These are phyloP conservation scores for Aythya baeri DNA, from an alignment of 2,113 vertebrate genomes.

Conservation along the genomic window DNA sequence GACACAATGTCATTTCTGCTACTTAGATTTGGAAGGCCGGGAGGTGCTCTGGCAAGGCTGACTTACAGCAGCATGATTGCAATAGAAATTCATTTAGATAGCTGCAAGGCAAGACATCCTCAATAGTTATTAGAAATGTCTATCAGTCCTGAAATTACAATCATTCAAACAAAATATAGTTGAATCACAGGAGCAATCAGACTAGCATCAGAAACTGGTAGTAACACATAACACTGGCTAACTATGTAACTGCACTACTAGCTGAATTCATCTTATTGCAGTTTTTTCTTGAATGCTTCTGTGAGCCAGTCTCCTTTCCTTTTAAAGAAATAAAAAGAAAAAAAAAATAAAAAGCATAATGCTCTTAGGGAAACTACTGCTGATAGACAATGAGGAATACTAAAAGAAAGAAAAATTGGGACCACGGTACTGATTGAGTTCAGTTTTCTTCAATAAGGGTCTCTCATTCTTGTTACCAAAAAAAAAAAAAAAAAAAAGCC, in stretches of 20 bases:
- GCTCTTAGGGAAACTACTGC: background rate
- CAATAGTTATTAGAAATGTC: constrained; percentile 1
- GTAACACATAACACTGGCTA: background rate
- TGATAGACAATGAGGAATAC: background rate
- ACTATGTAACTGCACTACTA: background rate
- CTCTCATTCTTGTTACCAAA: background rate
- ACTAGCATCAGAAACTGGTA: background rate
- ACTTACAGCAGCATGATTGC: background rate
- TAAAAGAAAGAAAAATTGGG: background rate
- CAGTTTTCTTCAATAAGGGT: background rate
- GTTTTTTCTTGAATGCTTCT: background rate
- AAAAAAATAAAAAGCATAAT: background rate
- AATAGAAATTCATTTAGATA: background rate
- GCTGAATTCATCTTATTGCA: background rate
- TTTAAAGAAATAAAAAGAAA: too few species aligned
- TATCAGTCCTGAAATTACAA: background rate
- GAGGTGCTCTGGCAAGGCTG: background rate
- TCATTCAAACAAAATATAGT: background rate
- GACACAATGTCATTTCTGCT: background rate
- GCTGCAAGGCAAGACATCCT: background rate
- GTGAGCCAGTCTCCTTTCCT: background rate
- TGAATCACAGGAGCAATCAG: background rate
- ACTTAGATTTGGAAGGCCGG: background rate
- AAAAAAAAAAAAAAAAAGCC: background rate
- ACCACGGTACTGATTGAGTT: background rate